phyloP scores from a whole-genome alignment of 1,140 invertebrate genomes.

The Scaptodrosophila lebanonensis region DNA sequence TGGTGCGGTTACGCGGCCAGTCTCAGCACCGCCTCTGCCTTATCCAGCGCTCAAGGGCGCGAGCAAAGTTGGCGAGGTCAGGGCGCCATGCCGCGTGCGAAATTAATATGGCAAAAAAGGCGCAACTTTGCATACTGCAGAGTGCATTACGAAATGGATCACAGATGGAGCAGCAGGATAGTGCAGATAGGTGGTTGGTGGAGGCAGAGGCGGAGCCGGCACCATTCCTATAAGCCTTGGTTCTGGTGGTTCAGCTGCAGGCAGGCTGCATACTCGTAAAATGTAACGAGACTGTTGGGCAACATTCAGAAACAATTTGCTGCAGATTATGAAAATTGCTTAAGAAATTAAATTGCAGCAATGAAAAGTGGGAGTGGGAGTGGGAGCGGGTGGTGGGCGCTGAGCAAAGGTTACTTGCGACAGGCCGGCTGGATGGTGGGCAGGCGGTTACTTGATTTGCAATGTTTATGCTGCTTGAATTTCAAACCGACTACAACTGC shows the following conservation, averaged over 20 bases:
- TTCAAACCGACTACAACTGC: not conserved
- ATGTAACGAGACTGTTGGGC: constrained; percentile 57
- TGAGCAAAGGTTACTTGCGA: not conserved
- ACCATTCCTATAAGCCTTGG: constrained; percentile 17
- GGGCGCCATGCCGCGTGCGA: constrained; percentile 29
- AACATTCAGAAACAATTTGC: constrained; percentile 76
- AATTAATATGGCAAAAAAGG: constrained; percentile 70
- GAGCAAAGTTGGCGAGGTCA: constrained; percentile 20
- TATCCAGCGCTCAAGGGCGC: constrained; percentile 54
- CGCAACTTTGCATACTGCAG: constrained; percentile 55
- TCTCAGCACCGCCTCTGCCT: too few relatives aligned
- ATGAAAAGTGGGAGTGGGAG: constrained; percentile 22
- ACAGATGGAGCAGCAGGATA: too few relatives aligned
- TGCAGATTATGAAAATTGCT: constrained; percentile 76
- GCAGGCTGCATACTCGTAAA: constrained; percentile 57
- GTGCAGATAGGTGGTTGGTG: not conserved
- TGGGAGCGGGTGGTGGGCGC: not conserved
- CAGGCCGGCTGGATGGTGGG: not conserved
- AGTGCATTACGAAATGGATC: constrained; percentile 54
- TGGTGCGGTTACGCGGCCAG: constrained; percentile 21
- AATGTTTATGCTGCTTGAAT: not conserved
- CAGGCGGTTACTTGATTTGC: not conserved
- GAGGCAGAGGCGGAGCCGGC: not conserved
- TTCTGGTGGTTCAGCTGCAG: constrained; percentile 55
- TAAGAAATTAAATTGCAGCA: constrained; percentile 76